Evolutionary conservation across 1,140 invertebrate genomes (phyloP).

Genomic region (Brachionus angularis): DNA sequence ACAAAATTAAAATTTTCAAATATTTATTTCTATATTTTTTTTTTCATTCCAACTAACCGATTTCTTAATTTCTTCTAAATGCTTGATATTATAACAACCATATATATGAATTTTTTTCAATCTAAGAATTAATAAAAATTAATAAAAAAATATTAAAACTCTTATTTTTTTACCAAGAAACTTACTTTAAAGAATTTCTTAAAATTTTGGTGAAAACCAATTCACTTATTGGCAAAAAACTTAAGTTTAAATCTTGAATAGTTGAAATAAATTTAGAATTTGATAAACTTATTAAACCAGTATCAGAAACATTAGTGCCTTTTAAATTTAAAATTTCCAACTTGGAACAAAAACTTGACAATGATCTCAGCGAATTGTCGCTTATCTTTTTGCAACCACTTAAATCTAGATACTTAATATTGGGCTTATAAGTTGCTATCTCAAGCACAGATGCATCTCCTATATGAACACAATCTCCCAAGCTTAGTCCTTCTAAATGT

Average conservation of each 20-base stretch:
- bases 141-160: too few species aligned
- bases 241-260: conserved; percentile 27
- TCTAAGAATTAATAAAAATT: too few species aligned
- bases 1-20: conserved; percentile 1
- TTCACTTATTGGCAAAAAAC: conserved; percentile 18
- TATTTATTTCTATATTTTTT: conserved; percentile 8
- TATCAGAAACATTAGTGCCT: conserved; percentile 22
- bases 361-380: conserved; percentile 9
- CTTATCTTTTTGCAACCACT: conserved; percentile 37
- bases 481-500: conserved; percentile 19
- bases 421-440: conserved; percentile 23
- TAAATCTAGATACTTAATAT: conserved; percentile 19
- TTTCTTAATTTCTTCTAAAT: background rate
- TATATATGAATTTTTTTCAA: conserved; percentile 24
- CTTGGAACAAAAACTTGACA: background rate
- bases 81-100: conserved; percentile 32
- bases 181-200: conserved; percentile 26
- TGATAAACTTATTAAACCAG: conserved; percentile 3
- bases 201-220: conserved; percentile 20
- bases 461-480: conserved; percentile 39
- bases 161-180: too few species aligned
- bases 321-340: conserved; percentile 30
- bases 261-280: conserved; percentile 19
- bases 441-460: conserved; percentile 24
- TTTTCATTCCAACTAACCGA: background rate